These are phyloP conservation scores for Megalopta genalis DNA, from an alignment of 1,140 invertebrate species.

Conservation along the genomic window DNA sequence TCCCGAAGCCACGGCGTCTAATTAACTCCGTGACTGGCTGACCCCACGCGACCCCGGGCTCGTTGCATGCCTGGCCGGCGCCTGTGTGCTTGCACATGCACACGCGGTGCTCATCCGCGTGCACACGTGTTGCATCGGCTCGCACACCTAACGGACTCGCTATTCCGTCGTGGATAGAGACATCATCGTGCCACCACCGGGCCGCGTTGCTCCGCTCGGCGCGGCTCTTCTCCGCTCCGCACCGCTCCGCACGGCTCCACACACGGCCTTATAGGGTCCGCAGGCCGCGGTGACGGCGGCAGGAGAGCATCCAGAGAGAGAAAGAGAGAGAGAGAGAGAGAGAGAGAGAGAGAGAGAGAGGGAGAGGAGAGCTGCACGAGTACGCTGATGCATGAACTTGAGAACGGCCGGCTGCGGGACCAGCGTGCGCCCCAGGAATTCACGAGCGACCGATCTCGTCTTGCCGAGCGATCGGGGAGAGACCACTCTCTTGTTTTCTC, in stretches of 20 bases:
- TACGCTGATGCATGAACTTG: conserved; percentile 34
- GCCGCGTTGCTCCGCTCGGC: conserved; percentile 14
- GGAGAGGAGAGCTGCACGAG: conserved; percentile 18
- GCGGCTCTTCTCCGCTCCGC: no score
- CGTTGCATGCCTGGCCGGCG: conserved; percentile 64
- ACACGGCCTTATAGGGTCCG: conserved; percentile 42
- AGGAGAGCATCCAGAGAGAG: no score
- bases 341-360: no score
- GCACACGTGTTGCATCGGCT: conserved; percentile 60
- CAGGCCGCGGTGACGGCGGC: background rate
- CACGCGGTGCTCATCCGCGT: conserved; percentile 39
- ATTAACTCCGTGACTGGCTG: conserved; percentile 81
- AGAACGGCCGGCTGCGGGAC: background rate
- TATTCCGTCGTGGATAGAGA: conserved; percentile 66
- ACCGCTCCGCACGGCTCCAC: background rate
- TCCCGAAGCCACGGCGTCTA: conserved; percentile 73
- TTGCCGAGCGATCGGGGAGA: no score
- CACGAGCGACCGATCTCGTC: background rate
- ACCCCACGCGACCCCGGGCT: conserved; percentile 71
- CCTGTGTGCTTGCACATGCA: conserved; percentile 57
- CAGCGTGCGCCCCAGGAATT: conserved; percentile 9
- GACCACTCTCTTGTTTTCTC: no score
- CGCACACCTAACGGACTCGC: conserved; percentile 50
- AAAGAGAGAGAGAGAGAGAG: no score
- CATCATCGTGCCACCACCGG: conserved; percentile 68